These are phyloP conservation scores for Uropetala carovei DNA, from an alignment of 2,888 invertebrate genomes.

Conservation along the genomic window DNA sequence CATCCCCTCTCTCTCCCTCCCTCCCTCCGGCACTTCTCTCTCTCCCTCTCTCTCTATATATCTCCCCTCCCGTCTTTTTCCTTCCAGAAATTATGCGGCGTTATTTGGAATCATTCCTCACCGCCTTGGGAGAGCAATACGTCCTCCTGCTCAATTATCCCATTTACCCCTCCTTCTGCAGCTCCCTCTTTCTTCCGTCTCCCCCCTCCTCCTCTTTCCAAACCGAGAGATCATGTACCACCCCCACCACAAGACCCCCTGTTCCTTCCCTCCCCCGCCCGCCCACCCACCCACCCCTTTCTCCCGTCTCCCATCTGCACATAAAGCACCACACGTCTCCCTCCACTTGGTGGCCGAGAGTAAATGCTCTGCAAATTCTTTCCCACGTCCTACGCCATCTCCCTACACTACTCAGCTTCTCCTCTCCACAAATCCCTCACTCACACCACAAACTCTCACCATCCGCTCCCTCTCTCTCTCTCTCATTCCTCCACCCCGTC, in stretches of 20 bases:
- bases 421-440: background rate
- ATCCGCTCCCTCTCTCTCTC: background rate
- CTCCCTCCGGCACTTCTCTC: background rate
- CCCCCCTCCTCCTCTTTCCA: background rate
- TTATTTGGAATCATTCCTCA: conserved; percentile 60
- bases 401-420: background rate
- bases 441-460: background rate
- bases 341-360: background rate
- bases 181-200: background rate
- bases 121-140: conserved; percentile 49
- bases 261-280: background rate
- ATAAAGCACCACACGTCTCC: conserved; percentile 42
- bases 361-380: conserved; percentile 60
- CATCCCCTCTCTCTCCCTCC: background rate
- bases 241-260: background rate
- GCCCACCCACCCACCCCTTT: background rate
- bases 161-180: conserved; percentile 3
- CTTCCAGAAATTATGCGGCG: conserved; percentile 60
- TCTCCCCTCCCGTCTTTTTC: background rate
- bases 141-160: conserved; percentile 31
- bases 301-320: conserved; percentile 34
- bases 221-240: background rate
- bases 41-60: background rate
- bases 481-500: background rate
- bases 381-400: conserved; percentile 60